These are phyloP conservation scores for Ceratothoa steindachneri DNA, from an alignment of 2,888 invertebrate genomes.

Conservation along the genomic window DNA sequence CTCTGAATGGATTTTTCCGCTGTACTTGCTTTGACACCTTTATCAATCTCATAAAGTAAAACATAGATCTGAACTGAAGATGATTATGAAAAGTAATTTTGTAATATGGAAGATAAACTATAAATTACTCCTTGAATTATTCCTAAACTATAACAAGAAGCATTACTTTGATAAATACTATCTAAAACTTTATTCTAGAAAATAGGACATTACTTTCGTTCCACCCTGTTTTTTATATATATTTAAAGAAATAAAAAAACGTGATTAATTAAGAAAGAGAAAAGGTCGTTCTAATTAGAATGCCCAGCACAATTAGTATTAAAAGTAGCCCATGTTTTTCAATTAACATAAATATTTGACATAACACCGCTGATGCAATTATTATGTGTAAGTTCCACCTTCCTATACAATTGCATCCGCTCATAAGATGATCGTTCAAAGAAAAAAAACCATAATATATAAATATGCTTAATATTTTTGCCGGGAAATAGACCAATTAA, in stretches of 20 bases:
- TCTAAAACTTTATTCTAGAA: no score
- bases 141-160: not conserved
- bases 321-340: not conserved
- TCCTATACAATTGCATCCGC: not conserved
- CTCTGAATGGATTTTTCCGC: no score
- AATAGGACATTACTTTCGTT: no score
- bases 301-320: not conserved
- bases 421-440: not conserved
- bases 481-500: not conserved
- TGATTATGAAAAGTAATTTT: no score
- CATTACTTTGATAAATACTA: no score
- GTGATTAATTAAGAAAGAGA: not conserved
- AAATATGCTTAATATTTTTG: not conserved
- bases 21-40: no score
- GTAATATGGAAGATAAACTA: no score
- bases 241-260: not conserved
- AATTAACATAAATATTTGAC: not conserved
- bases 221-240: not conserved
- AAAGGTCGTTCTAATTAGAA: not conserved
- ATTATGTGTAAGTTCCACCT: not conserved
- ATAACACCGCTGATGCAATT: not conserved
- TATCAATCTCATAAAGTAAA: no score
- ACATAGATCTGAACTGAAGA: no score
- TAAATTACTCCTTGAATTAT: no score
- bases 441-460: not conserved